Evolutionary conservation across 2,888 invertebrate species (phyloP).

Genomic region (Brachyopa scutellaris): DNA sequence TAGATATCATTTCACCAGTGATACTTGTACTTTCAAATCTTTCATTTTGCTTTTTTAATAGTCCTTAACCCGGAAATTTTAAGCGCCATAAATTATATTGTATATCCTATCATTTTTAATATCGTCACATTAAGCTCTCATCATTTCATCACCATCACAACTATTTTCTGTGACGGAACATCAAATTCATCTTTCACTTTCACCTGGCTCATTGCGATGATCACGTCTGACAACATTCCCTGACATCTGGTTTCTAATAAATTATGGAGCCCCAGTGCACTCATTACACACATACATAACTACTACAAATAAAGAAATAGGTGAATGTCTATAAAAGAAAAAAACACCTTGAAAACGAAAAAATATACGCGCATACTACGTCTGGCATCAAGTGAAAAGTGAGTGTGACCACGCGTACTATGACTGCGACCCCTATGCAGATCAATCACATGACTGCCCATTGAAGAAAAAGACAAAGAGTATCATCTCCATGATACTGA

Average conservation of each 20-base stretch:
- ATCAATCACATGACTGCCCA: background rate
- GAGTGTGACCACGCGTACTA: background rate
- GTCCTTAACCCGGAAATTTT: slow-evolving; percentile 7
- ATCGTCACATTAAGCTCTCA: slow-evolving; percentile 10
- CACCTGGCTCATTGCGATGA: slow-evolving; percentile 49
- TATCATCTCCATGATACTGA: slow-evolving; percentile 21
- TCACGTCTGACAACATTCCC: slow-evolving; percentile 54
- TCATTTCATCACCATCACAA: slow-evolving; percentile 21
- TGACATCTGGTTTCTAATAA: slow-evolving; percentile 56
- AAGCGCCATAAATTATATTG: background rate
- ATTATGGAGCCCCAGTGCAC: slow-evolving; percentile 61
- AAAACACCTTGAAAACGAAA: background rate
- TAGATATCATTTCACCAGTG: too few relatives aligned
- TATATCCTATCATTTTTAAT: background rate
- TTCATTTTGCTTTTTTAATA: background rate
- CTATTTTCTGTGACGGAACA: slow-evolving; percentile 1
- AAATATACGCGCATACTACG: background rate
- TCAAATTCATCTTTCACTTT: slow-evolving; percentile 58
- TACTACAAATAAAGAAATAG: slow-evolving; percentile 18
- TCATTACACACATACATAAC: slow-evolving; percentile 58
- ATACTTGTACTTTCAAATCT: too few relatives aligned
- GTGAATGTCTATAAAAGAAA: background rate
- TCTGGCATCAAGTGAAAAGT: background rate
- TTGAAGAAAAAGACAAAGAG: slow-evolving; percentile 13
- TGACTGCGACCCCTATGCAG: slow-evolving; percentile 11